Percentiles rank a stretch among this genome's conserved stretches.
phyloP scores from a whole-genome alignment of 2,888 invertebrate species.

The Andricus curvator region DNA sequence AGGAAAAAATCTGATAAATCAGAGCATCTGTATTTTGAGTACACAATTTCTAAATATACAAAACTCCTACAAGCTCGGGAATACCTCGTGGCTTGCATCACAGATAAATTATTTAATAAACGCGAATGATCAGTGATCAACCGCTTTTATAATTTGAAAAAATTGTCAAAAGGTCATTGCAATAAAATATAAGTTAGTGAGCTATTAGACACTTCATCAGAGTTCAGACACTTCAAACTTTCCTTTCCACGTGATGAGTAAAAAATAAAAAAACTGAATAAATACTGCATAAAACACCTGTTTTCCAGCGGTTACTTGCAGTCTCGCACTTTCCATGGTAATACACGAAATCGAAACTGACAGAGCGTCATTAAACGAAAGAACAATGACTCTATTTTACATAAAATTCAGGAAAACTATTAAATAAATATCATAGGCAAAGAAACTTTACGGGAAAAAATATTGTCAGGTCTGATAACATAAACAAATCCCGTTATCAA shows the following conservation, averaged over 20 bases:
- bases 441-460: not conserved
- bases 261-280: not conserved
- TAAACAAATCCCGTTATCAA: not conserved
- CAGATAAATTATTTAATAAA: slow-evolving; percentile 25
- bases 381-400: not conserved
- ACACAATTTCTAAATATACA: slow-evolving; percentile 8
- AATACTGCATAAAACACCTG: slow-evolving; percentile 3
- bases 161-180: slow-evolving; percentile 28
- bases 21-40: not conserved
- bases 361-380: not conserved
- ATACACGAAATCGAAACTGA: not conserved
- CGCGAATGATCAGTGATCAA: slow-evolving; percentile 27
- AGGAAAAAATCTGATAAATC: too few relatives aligned
- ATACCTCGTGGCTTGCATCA: slow-evolving; percentile 1
- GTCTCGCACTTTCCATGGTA: not conserved
- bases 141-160: slow-evolving; percentile 12
- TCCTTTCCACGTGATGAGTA: not conserved
- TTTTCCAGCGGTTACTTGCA: not conserved
- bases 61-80: slow-evolving; percentile 29
- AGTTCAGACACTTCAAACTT: not conserved
- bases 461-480: not conserved
- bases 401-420: not conserved
- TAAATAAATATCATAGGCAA: not conserved
- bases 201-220: not conserved
- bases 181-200: slow-evolving; percentile 12